Evolutionary conservation across 2,888 invertebrate genomes (phyloP), one percentile per base, ranked within the genome.

Genomic region (Synergus gifuensis): DNA sequence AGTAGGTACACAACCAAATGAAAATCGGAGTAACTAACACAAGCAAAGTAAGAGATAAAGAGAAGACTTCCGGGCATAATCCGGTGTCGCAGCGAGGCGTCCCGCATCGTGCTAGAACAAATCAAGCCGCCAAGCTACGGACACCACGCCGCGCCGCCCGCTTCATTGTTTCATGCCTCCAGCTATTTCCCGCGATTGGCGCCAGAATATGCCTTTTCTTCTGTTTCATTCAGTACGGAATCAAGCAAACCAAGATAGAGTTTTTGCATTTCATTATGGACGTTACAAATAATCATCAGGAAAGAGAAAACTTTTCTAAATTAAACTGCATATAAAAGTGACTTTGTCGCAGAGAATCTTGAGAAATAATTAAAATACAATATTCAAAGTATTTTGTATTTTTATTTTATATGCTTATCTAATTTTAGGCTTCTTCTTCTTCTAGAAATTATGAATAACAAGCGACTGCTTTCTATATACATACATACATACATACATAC

Each of bases 41-140:
- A 78, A 36, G 49, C 46, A 77, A 63, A 82, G 76, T 81, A 83
- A 83, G 84, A 83, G 88, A 90, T 89, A 90, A 90, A 90, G 90
- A 87, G 88, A 91, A 90, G 90, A 91, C 91, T 92, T 91, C 90
- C 91, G 91, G 92, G 91, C 91, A 91, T 92, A 92, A 92, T 92
- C 89, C 89, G 87, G 87, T 84, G 80, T 77, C 80, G 77, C 82
- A 83, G 80, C 76, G 79, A 78, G 81, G 79, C 83, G 83, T 83
- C 86, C 85, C 81, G 83, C 83, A 85, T 87, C 88, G 88, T 84
- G 83, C 88, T 86, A 87, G 91, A 91, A 91, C 91, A 91, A 91
- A 91, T 91, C 91, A 90, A 90, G 89, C 90, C 85, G 86, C 85
- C 84, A 83, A 84, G 85, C 83, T 69, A 81, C 82, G 83, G 84